These are phyloP conservation scores for Apis laboriosa DNA, from an alignment of 1,140 invertebrate species.

Conservation along the genomic window DNA sequence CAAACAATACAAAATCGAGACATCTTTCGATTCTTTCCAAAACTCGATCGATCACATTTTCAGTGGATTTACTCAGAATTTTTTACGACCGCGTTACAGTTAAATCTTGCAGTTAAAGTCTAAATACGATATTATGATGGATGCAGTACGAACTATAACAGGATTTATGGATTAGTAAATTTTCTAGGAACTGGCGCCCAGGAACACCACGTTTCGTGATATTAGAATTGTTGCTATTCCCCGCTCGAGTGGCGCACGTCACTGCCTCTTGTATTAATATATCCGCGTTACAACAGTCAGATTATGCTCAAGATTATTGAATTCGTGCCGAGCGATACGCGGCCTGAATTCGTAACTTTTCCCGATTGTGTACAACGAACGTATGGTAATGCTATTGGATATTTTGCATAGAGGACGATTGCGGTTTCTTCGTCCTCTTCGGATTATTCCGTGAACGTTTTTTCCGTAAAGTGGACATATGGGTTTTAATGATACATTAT, in stretches of 20 bases:
- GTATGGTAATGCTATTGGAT: constrained; percentile 34
- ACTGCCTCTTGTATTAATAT: constrained; percentile 34
- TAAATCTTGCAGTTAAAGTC: too few relatives aligned
- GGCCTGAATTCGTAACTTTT: constrained; percentile 34
- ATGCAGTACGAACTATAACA: constrained; percentile 18
- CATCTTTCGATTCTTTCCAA: too few relatives aligned
- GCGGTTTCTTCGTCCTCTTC: background rate
- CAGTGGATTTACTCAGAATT: too few relatives aligned
- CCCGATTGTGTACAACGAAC: constrained; percentile 6
- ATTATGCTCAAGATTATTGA: constrained; percentile 40
- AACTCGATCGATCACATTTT: too few relatives aligned
- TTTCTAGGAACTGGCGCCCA: constrained; percentile 43
- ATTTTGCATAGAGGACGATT: constrained; percentile 31
- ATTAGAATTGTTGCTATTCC: background rate
- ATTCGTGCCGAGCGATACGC: constrained; percentile 31
- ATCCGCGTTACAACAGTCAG: constrained; percentile 23
- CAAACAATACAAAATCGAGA: too few relatives aligned
- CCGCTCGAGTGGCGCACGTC: background rate
- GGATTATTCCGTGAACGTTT: background rate
- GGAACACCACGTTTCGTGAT: constrained; percentile 36
- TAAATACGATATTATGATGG: too few relatives aligned
- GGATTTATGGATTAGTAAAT: constrained; percentile 62
- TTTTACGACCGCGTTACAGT: too few relatives aligned
- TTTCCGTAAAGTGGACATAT: background rate
- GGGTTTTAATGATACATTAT: background rate